Evolutionary conservation across 2,797 vertebrate genomes (phyloP), one percentile per base, ranked within the genome.

Genomic region (Cynopterus sphinx): DNA sequence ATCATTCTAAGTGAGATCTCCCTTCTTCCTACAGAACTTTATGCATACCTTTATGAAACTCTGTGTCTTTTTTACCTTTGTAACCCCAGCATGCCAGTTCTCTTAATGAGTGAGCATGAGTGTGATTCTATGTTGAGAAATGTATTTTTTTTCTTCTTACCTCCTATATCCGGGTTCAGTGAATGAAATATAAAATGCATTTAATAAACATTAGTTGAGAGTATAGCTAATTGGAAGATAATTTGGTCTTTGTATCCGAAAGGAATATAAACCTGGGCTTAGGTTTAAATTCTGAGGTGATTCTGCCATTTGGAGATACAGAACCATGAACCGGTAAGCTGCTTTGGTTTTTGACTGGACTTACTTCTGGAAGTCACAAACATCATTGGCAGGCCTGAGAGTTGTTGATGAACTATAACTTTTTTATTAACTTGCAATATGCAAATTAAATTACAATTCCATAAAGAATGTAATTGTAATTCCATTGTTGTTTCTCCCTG

Each of bases 321-420:
- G 85, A 95, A 90, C 71, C 59, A 74, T 28, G 21, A 96, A 87
- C 53, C 6, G 59, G 13, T 88, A 94, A 94, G 46, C 82, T 79
- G 53, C 78, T 96, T 88, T 94, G 75, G 70, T 53, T 85, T 96
- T 87, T 71, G 9, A 90, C n/a, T 57, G 89, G 70, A 68, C 85
- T 87, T 90, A 46, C 4, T 79, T 83, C 33, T 90, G 16, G 36
- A 92, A 51, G n/a, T 94, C 82, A 79, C 16, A 70, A 36, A 79
- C 51, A 87, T 59, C 26, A 83, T 39, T 17, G 79, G 57, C 68
- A 87, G 31, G 22, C 46, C 51, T 49, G 5, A 87, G 43, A 26
- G 33, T n/a, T 94, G 36, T 41, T 55, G 36, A 65, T 51, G 22
- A 13, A 41, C 19, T 68, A 71, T 43, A 75, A 94, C 49, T 63